Evolutionary conservation across 2,113 vertebrate genomes (phyloP).

Genomic region (Callospermophilus lateralis): DNA sequence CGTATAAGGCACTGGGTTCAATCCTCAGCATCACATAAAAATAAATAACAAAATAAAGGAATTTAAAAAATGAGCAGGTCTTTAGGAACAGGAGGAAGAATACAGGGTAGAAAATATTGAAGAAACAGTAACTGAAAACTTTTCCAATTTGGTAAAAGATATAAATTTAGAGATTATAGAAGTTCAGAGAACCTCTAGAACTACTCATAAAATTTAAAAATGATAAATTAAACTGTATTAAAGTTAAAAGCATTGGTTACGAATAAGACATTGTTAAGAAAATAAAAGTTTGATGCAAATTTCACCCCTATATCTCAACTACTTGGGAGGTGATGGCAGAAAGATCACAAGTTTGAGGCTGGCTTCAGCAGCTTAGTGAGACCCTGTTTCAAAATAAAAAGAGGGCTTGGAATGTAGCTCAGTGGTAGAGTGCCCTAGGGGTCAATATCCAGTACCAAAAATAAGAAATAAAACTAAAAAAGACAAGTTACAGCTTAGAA

Average conservation of each 20-base stretch:
- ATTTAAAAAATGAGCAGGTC: neutral
- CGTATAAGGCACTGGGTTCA: too few relatives aligned
- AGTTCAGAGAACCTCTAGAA: neutral
- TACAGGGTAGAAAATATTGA: neutral
- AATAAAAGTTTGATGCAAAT: neutral
- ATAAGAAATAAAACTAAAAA: neutral
- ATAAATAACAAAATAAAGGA: too few relatives aligned
- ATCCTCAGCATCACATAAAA: too few relatives aligned
- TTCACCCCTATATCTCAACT: neutral
- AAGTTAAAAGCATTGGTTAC: neutral
- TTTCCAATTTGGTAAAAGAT: neutral
- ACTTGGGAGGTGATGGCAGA: neutral
- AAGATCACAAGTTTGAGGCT: neutral
- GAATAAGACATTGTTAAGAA: neutral
- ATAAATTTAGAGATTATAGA: neutral
- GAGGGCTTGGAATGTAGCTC: neutral
- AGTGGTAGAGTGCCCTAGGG: too few relatives aligned
- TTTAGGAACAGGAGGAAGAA: neutral
- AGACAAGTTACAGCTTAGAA: neutral
- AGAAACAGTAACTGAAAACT: neutral
- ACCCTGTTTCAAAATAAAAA: neutral
- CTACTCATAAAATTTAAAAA: neutral
- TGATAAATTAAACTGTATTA: neutral
- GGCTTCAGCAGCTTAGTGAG: neutral
- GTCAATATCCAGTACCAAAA: neutral